These are phyloP conservation scores for Lasioglossum villosulum DNA, from an alignment of 2,888 invertebrate species.

Conservation along the genomic window DNA sequence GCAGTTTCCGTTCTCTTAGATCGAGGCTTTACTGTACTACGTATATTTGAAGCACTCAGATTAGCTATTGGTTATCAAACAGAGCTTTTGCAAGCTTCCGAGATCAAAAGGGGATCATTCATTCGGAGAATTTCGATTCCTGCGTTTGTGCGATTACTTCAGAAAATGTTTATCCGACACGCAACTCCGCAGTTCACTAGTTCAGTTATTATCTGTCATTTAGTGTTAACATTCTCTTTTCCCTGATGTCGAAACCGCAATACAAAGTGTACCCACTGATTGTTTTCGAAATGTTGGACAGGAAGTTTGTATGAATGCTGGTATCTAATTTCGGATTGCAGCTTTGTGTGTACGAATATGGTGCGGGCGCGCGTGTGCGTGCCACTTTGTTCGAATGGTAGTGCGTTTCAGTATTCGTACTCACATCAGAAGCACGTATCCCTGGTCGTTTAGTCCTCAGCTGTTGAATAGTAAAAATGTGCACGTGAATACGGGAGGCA, in stretches of 20 bases:
- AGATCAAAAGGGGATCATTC: background rate
- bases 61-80: too few species aligned
- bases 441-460: conserved; percentile 30
- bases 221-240: background rate
- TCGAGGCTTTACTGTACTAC: too few species aligned
- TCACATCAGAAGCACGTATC: conserved; percentile 30
- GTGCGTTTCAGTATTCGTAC: conserved; percentile 36
- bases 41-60: too few species aligned
- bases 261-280: background rate
- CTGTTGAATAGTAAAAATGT: conserved; percentile 51
- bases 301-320: conserved; percentile 15
- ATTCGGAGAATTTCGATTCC: background rate
- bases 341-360: conserved; percentile 3
- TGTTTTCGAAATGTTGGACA: background rate
- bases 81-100: too few species aligned
- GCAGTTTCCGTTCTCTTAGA: too few species aligned
- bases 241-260: background rate
- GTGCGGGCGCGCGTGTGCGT: conserved; percentile 10
- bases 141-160: background rate
- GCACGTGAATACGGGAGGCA: conserved; percentile 22
- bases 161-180: background rate
- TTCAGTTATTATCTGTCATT: background rate
- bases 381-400: conserved; percentile 41
- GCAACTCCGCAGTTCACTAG: background rate
- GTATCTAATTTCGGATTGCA: conserved; percentile 41